Base-by-base conservation (phyloP, 2,797 vertebrate species). In the Neopelma chrysocephalum region DNA sequence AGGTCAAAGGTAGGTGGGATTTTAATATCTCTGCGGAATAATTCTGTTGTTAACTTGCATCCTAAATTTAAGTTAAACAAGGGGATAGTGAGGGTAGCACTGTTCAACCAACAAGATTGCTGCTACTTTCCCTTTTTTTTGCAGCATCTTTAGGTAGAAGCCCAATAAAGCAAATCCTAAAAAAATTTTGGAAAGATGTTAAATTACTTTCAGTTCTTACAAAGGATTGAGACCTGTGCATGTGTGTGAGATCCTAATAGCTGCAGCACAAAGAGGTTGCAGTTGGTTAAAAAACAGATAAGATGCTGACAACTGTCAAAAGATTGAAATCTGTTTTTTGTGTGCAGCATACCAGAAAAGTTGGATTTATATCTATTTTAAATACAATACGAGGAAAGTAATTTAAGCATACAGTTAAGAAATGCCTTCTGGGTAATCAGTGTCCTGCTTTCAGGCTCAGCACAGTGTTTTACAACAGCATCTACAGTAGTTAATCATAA, bases 11-110 rank as follows among this genome's bases (percentile, higher is more conserved):
- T 79, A 43, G 40, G 11, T 72, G 29, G 9, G 13, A 53, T 75
- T 91, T 78, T 45, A 57, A 6, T 81, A 66, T 60, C 4, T 5
- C 42, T 61, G 36, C 61, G 42, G 7, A 75, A 40, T 60, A 72
- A 62, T 68, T 94, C 19, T 75, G 3, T 60, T 85, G 27, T 76
- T 72, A 60, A 42, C 15, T 64, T 43, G 4, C 27, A 15, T 71
- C 42, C 11, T 48, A 34, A 47, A 10, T 54, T 81, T 51, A 58
- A 15, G 21, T 57, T 65, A 14, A 53, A 23, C 51, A 68, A 64
- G 11, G 11, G 11, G 9, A 16, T 15, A 66, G 17, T 1, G 5
- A 80, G 2, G 6, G 5, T 79, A 42, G 29, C 3, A 2, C 50
- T 47, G 21, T 85, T 65, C 38, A 81, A 15, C 15, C 34, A 60